Conservation (phyloP, 2,113 vertebrate species). For the Cepphus grylle region DNA sequence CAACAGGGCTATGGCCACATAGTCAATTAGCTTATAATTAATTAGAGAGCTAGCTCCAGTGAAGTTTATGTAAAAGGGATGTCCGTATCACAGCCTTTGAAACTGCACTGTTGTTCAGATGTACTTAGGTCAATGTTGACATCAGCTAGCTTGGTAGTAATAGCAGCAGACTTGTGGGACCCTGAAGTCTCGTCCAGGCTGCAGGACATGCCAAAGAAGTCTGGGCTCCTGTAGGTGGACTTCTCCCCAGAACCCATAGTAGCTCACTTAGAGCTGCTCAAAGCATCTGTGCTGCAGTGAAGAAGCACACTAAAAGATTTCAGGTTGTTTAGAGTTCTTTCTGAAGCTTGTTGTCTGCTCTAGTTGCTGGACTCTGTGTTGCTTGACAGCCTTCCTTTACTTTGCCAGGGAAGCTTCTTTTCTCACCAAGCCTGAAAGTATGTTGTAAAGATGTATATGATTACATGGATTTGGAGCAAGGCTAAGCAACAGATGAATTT, state of each 20-base stretch:
- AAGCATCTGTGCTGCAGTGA: not conserved
- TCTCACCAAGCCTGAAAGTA: not conserved
- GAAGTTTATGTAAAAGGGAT: not conserved
- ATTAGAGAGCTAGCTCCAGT: not conserved
- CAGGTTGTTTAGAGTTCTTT: not conserved
- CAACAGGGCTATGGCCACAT: not conserved
- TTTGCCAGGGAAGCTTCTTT: not conserved
- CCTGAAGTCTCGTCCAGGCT: not conserved
- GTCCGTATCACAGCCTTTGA: not conserved
- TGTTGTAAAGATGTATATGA: not conserved
- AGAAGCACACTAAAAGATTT: not conserved
- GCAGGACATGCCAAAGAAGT: fast-evolving
- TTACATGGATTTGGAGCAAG: not conserved
- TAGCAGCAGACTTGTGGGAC: not conserved
- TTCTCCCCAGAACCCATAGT: not conserved
- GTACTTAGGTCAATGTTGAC: fast-evolving
- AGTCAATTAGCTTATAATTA: not conserved
- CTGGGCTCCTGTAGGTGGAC: not conserved
- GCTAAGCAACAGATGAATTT: not conserved
- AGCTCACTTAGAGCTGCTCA: not conserved
- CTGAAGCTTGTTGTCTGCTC: not conserved
- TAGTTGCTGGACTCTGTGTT: not conserved
- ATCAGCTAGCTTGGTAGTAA: not conserved
- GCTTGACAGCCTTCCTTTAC: not conserved
- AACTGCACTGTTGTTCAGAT: not conserved